Evolutionary conservation across 2,888 invertebrate genomes (phyloP).

Genomic region (Leucoptera coffeella): DNA sequence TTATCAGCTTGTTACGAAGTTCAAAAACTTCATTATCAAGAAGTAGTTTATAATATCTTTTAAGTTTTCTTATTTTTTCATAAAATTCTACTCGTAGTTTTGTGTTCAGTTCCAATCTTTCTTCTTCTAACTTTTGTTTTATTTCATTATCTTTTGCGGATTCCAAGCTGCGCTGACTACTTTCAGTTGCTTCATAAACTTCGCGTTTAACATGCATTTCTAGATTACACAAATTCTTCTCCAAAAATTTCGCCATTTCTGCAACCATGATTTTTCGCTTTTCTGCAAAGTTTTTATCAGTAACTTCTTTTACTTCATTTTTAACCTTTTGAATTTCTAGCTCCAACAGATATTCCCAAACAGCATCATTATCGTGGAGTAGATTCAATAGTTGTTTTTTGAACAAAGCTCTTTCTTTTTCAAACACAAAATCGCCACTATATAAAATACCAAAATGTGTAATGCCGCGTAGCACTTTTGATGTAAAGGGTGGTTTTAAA

Average conservation of each 20-base stretch:
- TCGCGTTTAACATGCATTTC: conserved; percentile 23
- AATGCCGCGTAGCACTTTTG: conserved; percentile 31
- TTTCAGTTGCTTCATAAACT: conserved; percentile 15
- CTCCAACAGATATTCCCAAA: conserved; percentile 24
- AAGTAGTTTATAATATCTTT: conserved; percentile 25
- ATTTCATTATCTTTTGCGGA: conserved; percentile 24
- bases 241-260: conserved; percentile 26
- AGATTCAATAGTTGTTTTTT: conserved; percentile 12
- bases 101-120: conserved; percentile 16
- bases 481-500: conserved; percentile 33
- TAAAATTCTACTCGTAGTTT: conserved; percentile 16
- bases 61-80: conserved; percentile 21
- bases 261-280: conserved; percentile 24
- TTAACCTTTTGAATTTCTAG: conserved; percentile 17
- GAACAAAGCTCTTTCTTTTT: conserved; percentile 17
- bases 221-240: conserved; percentile 23
- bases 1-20: conserved; percentile 17
- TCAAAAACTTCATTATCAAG: conserved; percentile 20
- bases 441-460: conserved; percentile 33
- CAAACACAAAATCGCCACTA: conserved; percentile 24
- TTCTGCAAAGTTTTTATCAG: conserved; percentile 15
- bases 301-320: conserved; percentile 18
- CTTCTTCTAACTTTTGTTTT: conserved; percentile 17
- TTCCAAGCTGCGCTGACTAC: conserved; percentile 18
- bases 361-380: conserved; percentile 22